These are phyloP conservation scores for Drosophila subobscura DNA, from an alignment of 1,140 invertebrate genomes.

Conservation along the genomic window DNA sequence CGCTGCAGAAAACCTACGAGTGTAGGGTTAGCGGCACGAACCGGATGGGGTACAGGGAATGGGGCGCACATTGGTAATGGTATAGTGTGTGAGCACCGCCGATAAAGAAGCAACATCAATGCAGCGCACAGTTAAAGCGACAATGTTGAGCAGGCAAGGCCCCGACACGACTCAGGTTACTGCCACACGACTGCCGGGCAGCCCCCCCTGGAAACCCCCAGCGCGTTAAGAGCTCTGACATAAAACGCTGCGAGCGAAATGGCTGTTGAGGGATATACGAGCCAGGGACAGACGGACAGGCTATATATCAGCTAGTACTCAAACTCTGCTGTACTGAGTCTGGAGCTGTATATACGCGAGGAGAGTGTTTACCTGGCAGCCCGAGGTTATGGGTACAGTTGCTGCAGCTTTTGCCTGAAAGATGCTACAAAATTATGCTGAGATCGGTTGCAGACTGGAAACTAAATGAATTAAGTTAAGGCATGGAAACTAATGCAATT, in stretches of 20 bases:
- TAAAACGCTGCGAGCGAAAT: conserved; percentile 64
- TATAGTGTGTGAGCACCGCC: conserved; percentile 11
- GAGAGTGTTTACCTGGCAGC: too few relatives aligned
- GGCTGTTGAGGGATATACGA: conserved; percentile 48
- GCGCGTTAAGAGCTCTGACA: conserved; percentile 51
- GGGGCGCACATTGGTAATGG: too few relatives aligned
- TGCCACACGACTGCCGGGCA: conserved; percentile 51
- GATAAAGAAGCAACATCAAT: conserved; percentile 67
- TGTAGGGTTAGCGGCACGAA: conserved; percentile 59
- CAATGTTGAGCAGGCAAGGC: conserved; percentile 10
- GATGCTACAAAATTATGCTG: too few relatives aligned
- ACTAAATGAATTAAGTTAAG: too few relatives aligned
- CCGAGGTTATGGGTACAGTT: too few relatives aligned
- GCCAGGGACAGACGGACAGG: conserved; percentile 20
- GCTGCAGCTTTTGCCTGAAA: too few relatives aligned
- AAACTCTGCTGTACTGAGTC: conserved; percentile 6
- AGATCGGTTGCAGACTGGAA: too few relatives aligned
- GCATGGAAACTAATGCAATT: too few relatives aligned
- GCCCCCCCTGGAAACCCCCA: conserved; percentile 48
- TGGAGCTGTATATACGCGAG: not conserved
- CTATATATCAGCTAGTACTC: conserved; percentile 27
- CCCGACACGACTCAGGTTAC: conserved; percentile 65
- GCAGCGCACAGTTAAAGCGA: conserved; percentile 47
- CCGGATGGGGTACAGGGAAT: conserved; percentile 2
- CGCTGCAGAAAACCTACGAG: conserved; percentile 68